A percentile compares a stretch with the other conserved stretches of the same genome.
phyloP scores from a whole-genome alignment of 2,888 invertebrate species.

The Heliconius ethilla region DNA sequence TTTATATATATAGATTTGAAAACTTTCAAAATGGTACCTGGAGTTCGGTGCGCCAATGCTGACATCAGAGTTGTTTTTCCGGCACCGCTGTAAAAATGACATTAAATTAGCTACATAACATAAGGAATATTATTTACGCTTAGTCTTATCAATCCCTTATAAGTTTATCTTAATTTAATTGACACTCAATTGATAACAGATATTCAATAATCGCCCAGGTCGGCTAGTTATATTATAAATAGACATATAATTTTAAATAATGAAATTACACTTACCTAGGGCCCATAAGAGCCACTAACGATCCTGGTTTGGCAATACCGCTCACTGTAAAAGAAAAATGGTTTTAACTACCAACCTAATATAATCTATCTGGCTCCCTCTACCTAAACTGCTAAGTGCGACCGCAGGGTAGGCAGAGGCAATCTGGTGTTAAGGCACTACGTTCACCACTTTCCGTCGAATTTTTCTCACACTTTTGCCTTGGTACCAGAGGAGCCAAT shows the following conservation, averaged over 20 bases:
- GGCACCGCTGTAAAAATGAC: conserved; percentile 85
- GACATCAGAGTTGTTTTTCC: conserved; percentile 95
- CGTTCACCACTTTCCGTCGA: no score
- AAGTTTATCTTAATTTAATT: background rate
- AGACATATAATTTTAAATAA: background rate
- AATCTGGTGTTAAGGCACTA: no score
- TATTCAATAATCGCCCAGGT: no score
- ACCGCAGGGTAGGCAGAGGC: no score
- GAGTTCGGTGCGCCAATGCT: conserved; percentile 88
- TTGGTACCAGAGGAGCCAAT: no score
- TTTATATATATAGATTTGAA: no score
- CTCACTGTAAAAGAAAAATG: conserved; percentile 79
- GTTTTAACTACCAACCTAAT: background rate
- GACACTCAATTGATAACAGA: background rate
- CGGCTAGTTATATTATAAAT: no score
- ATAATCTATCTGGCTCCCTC: background rate
- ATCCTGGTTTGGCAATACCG: conserved; percentile 91
- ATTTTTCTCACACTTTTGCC: no score
- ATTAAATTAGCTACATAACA: conserved; percentile 17
- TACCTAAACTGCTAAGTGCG: no score
- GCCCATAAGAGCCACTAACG: conserved; percentile 92
- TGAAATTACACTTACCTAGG: conserved; percentile 84
- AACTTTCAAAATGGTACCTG: conserved; percentile 75
- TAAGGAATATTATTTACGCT: background rate
- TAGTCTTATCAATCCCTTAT: background rate